Evolutionary conservation across 2,113 vertebrate species (phyloP).

Genomic region (Ursus arctos): DNA sequence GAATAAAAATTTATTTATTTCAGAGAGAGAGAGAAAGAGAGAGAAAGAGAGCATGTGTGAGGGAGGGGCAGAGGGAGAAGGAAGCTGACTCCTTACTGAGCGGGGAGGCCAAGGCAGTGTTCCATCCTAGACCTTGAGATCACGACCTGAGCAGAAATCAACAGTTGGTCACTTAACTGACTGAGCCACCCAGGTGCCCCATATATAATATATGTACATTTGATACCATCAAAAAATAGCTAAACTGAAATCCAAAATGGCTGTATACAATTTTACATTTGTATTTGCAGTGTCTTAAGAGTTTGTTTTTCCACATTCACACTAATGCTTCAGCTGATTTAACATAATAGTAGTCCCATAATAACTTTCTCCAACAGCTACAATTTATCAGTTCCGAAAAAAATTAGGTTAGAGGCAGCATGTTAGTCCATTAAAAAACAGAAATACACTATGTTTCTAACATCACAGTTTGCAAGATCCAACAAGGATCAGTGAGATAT

Average conservation of each 20-base stretch:
- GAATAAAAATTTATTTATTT: not conserved
- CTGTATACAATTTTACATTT: not conserved
- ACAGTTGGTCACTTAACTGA: not conserved
- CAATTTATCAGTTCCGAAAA: not conserved
- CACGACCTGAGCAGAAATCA: not conserved
- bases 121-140: not conserved
- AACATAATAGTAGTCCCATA: not conserved
- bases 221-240: not conserved
- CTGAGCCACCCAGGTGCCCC: not conserved
- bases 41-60: not conserved
- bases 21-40: not conserved
- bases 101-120: not conserved
- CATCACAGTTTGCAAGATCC: not conserved
- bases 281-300: not conserved
- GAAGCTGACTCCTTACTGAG: not conserved
- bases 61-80: not conserved
- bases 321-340: not conserved
- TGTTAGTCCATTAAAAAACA: not conserved
- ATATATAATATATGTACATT: not conserved
- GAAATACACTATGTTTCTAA: not conserved
- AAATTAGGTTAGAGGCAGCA: accelerated
- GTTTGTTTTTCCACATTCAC: not conserved
- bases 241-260: not conserved
- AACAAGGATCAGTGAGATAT: not conserved
- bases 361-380: not conserved